Evolutionary conservation across 2,888 invertebrate genomes (phyloP).

Genomic region (Opisthograptis luteolata): DNA sequence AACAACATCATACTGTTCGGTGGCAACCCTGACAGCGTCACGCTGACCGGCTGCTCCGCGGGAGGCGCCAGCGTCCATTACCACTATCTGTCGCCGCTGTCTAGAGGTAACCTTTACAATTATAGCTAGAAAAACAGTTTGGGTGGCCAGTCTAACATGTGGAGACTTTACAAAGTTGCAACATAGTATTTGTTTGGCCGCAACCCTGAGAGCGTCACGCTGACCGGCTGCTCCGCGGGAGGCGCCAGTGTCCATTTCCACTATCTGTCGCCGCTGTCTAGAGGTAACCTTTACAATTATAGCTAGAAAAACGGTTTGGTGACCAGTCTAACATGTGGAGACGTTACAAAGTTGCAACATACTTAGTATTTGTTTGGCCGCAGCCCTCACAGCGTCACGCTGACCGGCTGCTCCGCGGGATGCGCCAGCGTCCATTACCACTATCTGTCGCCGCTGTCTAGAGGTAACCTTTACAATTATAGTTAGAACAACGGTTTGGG

Average conservation of each 20-base stretch:
- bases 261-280: constrained; percentile 80
- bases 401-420: background rate
- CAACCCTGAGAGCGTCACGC: constrained; percentile 87
- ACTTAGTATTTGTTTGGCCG: constrained; percentile 91
- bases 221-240: constrained; percentile 89
- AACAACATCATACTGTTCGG: constrained; percentile 88
- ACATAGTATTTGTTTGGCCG: constrained; percentile 91
- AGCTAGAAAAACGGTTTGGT: no score
- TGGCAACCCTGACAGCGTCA: constrained; percentile 88
- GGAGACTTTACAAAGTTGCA: no score
- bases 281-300: background rate
- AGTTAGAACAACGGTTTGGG: no score
- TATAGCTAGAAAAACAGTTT: background rate
- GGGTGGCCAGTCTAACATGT: no score
- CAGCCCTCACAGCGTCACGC: constrained; percentile 60
- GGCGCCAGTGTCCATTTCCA: constrained; percentile 91
- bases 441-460: constrained; percentile 80
- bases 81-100: constrained; percentile 85
- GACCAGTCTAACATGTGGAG: no score
- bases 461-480: background rate
- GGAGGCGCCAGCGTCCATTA: constrained; percentile 91
- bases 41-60: constrained; percentile 88
- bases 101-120: background rate
- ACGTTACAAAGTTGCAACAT: no score
- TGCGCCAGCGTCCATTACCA: constrained; percentile 84